Base-by-base conservation (phyloP, 2,888 invertebrate species). In the Pharmacophagus antenor region DNA sequence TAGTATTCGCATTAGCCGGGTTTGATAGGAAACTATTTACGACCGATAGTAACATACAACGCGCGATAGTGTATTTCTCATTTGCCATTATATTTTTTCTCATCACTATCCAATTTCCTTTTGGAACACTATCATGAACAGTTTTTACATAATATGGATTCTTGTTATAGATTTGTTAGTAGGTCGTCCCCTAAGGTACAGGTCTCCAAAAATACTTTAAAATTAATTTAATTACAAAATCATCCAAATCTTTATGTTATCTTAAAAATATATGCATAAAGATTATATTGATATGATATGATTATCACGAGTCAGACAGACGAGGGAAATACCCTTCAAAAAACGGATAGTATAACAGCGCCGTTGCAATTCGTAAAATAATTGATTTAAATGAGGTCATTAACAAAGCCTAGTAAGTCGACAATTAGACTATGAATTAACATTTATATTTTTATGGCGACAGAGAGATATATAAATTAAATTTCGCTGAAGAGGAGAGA, bases 1-100 rank as follows among this genome's bases (percentile, higher is more conserved):
- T 85, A 80, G 80, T 80, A 82, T 85, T 85, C 79, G 70, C 84
- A 85, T 85, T 84, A 84, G 77, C 74, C 70, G 61, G 67, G 65
- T 70, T 70, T 80, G 77, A 83, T 81, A 77, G 78, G 80, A 79
- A 76, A 79, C 72, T 65, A 68, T 74, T 74, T 73, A 71, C 72
- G 66, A 56, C 51, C 64, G 67, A 69, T 67, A 70, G 57, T 62
- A 27, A 31, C 63, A 62, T 64, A 52, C 78, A 73, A 70, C 69
- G 27, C 48, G 56, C 64, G 62, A 63, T 23, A 60, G 74, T n/a
- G n/a, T 22, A 37, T 48, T 56, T 56, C 48, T 12, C 8, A 20
- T 8, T 37, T 10, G 2, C n/a, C 4, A n/a, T 15, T 3, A 17
- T 18, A 18, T 44, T 44, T 44, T 20, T 18, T 17, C 10, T 18